Percentiles rank a stretch among this genome's conserved stretches.
phyloP scores from a whole-genome alignment of 2,113 vertebrate species.

The Apodemus speciosus region DNA sequence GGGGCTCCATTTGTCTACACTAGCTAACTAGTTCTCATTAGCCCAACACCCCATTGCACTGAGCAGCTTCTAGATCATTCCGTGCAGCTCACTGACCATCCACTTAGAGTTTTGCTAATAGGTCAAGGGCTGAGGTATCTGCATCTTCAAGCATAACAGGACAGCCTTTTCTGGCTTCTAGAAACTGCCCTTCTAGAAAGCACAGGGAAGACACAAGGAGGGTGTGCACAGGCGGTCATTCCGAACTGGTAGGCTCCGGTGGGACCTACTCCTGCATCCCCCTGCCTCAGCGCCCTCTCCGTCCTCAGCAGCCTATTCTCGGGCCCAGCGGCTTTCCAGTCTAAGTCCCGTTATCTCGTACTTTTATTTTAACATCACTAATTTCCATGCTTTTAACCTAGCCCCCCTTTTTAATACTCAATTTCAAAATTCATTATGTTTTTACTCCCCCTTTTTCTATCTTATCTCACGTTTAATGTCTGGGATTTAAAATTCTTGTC shows the following conservation, averaged over 20 bases:
- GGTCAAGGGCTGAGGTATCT: not conserved
- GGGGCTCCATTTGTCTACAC: not conserved
- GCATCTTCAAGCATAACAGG: not conserved
- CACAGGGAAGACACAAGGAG: not conserved
- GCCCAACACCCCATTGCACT: accelerated
- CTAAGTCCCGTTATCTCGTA: not conserved
- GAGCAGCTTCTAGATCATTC: not conserved
- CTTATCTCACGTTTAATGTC: conserved; percentile 48
- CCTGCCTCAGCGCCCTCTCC: accelerated
- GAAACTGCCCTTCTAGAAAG: accelerated
- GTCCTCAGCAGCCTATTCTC: not conserved
- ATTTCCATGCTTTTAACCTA: conserved; percentile 60
- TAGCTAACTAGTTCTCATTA: not conserved
- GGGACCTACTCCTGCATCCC: accelerated
- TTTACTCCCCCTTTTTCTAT: conserved; percentile 23
- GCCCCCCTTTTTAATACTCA: conserved; percentile 25
- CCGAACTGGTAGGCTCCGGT: accelerated
- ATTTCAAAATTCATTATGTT: conserved; percentile 49
- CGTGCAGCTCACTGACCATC: accelerated
- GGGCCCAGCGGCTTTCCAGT: not conserved
- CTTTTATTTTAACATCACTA: conserved; percentile 50
- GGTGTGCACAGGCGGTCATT: accelerated
- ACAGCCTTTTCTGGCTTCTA: not conserved
- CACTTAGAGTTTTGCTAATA: not conserved
- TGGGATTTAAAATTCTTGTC: conserved; percentile 37